Percentiles rank a stretch among this genome's conserved stretches.
Conservation (phyloP, 2,113 vertebrate species). For the Zonotrichia leucophrys region DNA sequence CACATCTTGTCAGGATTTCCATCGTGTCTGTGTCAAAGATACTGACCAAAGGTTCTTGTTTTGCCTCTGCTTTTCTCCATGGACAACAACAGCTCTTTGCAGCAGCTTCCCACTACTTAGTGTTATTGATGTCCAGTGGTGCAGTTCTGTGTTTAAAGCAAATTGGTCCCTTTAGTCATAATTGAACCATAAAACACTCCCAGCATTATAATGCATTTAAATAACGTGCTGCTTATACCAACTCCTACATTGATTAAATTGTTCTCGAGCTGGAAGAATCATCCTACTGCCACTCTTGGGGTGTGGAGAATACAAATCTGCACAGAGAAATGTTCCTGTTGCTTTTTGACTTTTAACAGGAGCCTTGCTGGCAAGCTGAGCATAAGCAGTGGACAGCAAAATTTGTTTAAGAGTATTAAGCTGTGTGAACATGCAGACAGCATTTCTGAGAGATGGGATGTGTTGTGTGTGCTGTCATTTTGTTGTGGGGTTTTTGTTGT, state of each 20-base stretch:
- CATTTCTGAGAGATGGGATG: neutral
- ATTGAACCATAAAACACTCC: slow-evolving; percentile 16
- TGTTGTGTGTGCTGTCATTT: neutral
- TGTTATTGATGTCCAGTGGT: slow-evolving; percentile 30
- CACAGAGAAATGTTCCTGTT: neutral
- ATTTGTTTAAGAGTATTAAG: neutral
- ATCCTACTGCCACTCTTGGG: neutral
- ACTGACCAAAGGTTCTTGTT: neutral
- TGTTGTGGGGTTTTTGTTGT: neutral
- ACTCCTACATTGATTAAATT: neutral
- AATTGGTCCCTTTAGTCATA: slow-evolving; percentile 27
- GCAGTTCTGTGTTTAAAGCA: neutral
- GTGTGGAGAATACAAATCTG: neutral
- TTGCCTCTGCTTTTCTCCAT: neutral
- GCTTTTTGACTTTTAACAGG: neutral
- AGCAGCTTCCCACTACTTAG: slow-evolving; percentile 15
- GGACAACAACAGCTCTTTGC: neutral
- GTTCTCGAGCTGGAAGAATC: neutral
- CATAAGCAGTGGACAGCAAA: neutral
- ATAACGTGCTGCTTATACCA: neutral
- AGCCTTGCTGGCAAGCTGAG: neutral
- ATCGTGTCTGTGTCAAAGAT: neutral
- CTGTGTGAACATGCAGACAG: neutral
- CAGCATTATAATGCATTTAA: neutral
- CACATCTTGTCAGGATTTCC: neutral